These are phyloP conservation scores for Diphyllodes magnificus DNA, from an alignment of 2,113 vertebrate species.

Conservation along the genomic window DNA sequence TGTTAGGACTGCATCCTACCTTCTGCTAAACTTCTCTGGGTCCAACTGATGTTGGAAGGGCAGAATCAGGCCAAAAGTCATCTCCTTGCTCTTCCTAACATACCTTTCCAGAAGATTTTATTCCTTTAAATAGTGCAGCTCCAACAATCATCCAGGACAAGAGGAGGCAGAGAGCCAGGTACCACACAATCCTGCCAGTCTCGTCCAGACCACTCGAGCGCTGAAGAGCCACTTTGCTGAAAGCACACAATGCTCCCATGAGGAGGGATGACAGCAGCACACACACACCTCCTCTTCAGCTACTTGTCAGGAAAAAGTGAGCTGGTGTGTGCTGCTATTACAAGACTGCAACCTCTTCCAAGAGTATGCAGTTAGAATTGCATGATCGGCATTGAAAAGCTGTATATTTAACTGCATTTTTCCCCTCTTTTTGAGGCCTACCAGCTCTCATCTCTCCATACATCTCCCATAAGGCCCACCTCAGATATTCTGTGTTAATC, in stretches of 20 bases:
- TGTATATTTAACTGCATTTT: background rate
- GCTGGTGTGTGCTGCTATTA: background rate
- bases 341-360: background rate
- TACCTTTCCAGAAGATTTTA: slow-evolving; percentile 97
- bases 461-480: background rate
- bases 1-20: background rate
- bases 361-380: background rate
- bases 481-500: background rate
- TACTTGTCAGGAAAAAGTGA: background rate
- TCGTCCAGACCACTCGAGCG: slow-evolving; percentile 83
- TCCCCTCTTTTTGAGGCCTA: background rate
- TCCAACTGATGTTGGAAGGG: background rate
- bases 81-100: background rate
- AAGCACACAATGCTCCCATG: background rate
- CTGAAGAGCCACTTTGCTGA: slow-evolving; percentile 80
- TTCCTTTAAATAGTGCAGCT: slow-evolving; percentile 85
- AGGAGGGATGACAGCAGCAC: background rate
- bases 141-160: slow-evolving; percentile 82
- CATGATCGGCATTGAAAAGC: background rate
- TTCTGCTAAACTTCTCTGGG: background rate
- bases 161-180: slow-evolving; percentile 90
- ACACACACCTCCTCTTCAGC: background rate
- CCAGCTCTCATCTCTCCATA: background rate
- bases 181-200: slow-evolving; percentile 88
- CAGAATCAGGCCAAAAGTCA: background rate